Conservation (phyloP, 2,113 vertebrate species). For the Lepus timidus region DNA sequence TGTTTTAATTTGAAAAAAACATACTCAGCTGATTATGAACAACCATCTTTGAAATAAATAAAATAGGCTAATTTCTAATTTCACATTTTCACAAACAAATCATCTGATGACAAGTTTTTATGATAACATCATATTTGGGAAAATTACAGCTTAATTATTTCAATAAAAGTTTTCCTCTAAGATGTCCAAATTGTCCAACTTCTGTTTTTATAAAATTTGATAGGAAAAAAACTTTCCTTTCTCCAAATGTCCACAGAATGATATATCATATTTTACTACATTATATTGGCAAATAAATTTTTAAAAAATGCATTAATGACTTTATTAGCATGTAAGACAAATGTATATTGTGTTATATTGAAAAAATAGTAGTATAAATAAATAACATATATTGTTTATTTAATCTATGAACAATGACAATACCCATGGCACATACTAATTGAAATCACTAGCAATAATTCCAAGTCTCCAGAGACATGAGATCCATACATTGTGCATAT, state of each 20-base stretch:
- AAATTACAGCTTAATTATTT: not conserved
- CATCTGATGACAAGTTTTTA: not conserved
- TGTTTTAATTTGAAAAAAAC: conserved; percentile 13
- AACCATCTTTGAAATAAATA: not conserved
- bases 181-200: not conserved
- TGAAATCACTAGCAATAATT: not conserved
- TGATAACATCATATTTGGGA: not conserved
- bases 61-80: conserved; percentile 13
- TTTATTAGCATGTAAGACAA: conserved; percentile 5
- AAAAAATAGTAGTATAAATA: not conserved
- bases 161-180: conserved; percentile 1
- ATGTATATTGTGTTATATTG: not conserved
- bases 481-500: not conserved
- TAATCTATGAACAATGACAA: not conserved
- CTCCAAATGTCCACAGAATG: not conserved
- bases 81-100: conserved; percentile 19
- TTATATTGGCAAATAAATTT: not conserved
- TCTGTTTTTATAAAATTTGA: not conserved
- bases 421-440: not conserved
- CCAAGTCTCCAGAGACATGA: not conserved
- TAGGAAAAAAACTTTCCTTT: not conserved
- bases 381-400: not conserved
- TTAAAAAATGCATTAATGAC: not conserved
- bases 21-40: not conserved
- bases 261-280: conserved; percentile 1